Conservation (phyloP, 2,797 vertebrate genomes). For the Botia kubotai region DNA sequence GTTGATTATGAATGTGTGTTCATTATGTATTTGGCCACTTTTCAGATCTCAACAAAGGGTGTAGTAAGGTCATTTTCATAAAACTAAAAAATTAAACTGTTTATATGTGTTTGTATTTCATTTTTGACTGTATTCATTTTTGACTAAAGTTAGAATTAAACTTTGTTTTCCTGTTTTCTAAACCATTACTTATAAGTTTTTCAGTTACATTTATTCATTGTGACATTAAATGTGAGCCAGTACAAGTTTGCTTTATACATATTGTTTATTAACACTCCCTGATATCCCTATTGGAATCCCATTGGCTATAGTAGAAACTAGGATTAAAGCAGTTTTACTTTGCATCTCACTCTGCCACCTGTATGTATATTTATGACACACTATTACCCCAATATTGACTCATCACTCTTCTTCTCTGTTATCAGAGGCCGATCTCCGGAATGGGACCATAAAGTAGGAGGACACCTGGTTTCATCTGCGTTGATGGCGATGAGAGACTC, state of each 20-base stretch:
- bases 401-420: constrained; percentile 17
- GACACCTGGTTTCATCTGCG: constrained; percentile 75
- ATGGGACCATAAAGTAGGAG: constrained; percentile 81
- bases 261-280: constrained; percentile 46
- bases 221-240: constrained; percentile 31
- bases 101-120: not conserved
- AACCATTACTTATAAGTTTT: not conserved
- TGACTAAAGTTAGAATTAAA: no score
- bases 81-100: not conserved
- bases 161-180: not conserved
- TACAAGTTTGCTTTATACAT: constrained; percentile 39
- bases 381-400: not conserved
- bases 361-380: not conserved
- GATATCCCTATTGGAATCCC: constrained; percentile 43
- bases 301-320: constrained; percentile 43
- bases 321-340: constrained; percentile 39
- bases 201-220: not conserved
- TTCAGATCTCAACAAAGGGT: no score
- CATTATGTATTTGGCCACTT: not conserved
- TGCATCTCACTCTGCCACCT: not conserved
- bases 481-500: constrained; percentile 74
- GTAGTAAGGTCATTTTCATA: not conserved
- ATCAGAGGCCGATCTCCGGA: constrained; percentile 79
- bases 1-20: not conserved
- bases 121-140: not conserved